Evolutionary conservation across 2,113 vertebrate genomes (phyloP).

Genomic region (Cranoglanis bouderius): DNA sequence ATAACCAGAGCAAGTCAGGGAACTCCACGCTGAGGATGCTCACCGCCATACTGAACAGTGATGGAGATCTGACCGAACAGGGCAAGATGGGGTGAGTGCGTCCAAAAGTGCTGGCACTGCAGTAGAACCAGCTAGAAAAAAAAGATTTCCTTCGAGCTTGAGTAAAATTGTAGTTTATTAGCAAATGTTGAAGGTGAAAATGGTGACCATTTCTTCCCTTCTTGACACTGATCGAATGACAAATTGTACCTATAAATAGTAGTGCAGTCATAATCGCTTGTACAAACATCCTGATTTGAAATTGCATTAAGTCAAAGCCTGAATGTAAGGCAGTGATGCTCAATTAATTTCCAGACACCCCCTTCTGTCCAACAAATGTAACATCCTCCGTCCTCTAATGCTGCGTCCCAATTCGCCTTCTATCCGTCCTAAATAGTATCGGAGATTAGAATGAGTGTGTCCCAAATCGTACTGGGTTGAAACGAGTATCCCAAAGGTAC

Average conservation of each 20-base stretch:
- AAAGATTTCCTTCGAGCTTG: background rate
- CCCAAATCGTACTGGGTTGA: too few species aligned
- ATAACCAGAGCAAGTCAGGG: slow-evolving; percentile 98
- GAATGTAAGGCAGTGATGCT: too few species aligned
- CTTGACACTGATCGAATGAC: too few species aligned
- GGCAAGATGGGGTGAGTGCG: slow-evolving; percentile 89
- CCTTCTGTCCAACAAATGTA: too few species aligned
- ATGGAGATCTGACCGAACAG: slow-evolving; percentile 96
- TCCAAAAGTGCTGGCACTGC: background rate
- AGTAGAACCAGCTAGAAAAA: background rate
- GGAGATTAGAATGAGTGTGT: too few species aligned
- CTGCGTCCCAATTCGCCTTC: too few species aligned
- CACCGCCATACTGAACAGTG: slow-evolving; percentile 94
- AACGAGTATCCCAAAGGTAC: too few species aligned
- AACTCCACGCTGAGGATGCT: slow-evolving; percentile 94
- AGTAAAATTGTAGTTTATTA: background rate
- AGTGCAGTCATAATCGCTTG: background rate
- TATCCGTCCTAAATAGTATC: too few species aligned
- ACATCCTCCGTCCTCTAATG: too few species aligned
- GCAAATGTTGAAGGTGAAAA: background rate
- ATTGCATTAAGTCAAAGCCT: too few species aligned
- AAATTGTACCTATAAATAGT: background rate
- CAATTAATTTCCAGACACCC: too few species aligned
- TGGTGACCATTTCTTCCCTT: background rate
- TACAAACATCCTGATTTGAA: background rate